Conservation (phyloP, 2,797 vertebrate species). For the Thripadectes ignobilis region DNA sequence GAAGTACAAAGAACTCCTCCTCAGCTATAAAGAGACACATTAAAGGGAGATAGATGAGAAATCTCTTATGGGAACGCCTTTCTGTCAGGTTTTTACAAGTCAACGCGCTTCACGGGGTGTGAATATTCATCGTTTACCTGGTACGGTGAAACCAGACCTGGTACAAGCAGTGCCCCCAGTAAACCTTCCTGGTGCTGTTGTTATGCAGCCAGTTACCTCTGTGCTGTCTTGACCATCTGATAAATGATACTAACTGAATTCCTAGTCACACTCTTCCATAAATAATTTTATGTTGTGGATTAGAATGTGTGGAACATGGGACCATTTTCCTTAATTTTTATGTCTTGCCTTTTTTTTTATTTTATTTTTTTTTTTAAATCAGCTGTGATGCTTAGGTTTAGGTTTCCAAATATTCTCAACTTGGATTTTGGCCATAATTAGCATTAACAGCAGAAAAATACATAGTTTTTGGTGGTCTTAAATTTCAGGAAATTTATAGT, state of each 20-base stretch:
- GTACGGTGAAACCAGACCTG: neutral
- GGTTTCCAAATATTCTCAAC: neutral
- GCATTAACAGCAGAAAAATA: neutral
- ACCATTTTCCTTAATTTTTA: neutral
- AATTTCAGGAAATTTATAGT: neutral
- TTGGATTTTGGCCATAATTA: neutral
- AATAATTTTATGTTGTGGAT: conserved; percentile 21
- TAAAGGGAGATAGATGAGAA: conserved; percentile 36
- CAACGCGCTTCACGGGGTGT: neutral
- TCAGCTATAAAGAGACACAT: neutral
- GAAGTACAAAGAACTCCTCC: conserved; percentile 26
- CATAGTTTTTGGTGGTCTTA: neutral
- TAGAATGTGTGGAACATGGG: conserved; percentile 16
- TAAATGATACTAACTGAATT: conserved; percentile 42
- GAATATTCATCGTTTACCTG: neutral
- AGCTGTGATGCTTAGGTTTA: neutral
- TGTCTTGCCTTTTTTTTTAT: neutral
- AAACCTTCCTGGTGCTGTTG: neutral
- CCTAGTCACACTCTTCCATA: conserved; percentile 31
- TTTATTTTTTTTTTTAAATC: accelerated
- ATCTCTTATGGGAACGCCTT: neutral
- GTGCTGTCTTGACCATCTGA: conserved; percentile 15
- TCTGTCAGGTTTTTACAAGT: neutral
- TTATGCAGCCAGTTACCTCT: neutral
- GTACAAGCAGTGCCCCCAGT: neutral